These are phyloP conservation scores for Adelphocoris suturalis DNA, from an alignment of 2,888 invertebrate genomes.

Conservation along the genomic window DNA sequence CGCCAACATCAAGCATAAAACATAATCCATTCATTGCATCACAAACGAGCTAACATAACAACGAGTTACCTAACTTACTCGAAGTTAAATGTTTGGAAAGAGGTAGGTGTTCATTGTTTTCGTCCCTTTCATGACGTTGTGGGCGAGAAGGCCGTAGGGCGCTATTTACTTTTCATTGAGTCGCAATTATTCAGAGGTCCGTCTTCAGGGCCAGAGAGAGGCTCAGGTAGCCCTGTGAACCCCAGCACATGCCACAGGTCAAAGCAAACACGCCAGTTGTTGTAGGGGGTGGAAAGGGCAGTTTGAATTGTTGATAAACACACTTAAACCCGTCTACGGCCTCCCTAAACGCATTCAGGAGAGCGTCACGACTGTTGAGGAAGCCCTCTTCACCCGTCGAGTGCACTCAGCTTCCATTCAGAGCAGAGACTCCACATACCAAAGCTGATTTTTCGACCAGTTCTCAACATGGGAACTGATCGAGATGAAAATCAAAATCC, in stretches of 20 bases:
- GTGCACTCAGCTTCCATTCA: conserved; percentile 59
- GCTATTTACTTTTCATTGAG: conserved; percentile 62
- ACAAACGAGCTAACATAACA: no score
- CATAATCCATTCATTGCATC: no score
- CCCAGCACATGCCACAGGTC: conserved; percentile 64
- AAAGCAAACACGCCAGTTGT: conserved; percentile 59
- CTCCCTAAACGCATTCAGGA: conserved; percentile 58
- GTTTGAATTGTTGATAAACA: conserved; percentile 70
- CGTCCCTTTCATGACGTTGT: not conserved
- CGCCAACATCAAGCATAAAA: no score
- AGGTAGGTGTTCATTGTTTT: not conserved
- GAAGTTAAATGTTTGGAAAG: not conserved
- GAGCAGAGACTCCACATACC: not conserved
- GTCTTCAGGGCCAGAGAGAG: not conserved
- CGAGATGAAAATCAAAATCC: not conserved
- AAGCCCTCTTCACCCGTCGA: conserved; percentile 35
- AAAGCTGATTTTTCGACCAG: not conserved
- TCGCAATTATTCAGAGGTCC: conserved; percentile 58
- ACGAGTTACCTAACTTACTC: not conserved
- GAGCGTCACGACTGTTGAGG: conserved; percentile 46
- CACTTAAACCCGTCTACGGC: conserved; percentile 67
- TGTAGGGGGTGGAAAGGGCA: conserved; percentile 8
- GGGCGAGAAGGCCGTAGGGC: conserved; percentile 11
- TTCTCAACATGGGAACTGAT: not conserved
- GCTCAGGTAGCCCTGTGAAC: conserved; percentile 53